Base-by-base conservation (phyloP, 2,113 vertebrate genomes). In the Garra rufa region DNA sequence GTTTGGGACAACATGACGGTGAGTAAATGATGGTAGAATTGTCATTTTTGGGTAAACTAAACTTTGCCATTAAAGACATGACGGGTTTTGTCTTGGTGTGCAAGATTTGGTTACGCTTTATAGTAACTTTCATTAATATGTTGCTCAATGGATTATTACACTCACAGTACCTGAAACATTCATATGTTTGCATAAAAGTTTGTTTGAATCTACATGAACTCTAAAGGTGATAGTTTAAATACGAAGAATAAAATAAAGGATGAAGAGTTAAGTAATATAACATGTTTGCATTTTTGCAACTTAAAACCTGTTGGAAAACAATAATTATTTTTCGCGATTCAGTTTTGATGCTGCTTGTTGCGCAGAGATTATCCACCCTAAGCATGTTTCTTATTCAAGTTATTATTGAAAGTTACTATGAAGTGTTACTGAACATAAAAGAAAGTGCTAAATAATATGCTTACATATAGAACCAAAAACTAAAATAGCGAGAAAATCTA, bases 391-490 rank as follows among this genome's bases (percentile, higher is more conserved):
- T 43, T 78, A 46, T 28, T 61, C 1, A 30, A 28, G 4, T 28
- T 67, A 8, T 80, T 48, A 14, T 44, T 67, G n/a, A 21, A 67
- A 67, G 78, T 67, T 67, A 48, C 48, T 80, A 67, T 67, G 48
- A 80, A 80, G 61, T 80, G 77, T 80, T 30, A 34, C 59, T 24
- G 6, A 50, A 48, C 1, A 44, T 21, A 8, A 30, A n/a, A 67
- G 28, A 67, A 61, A 61, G 24, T 65, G 77, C 57, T 43, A 28
- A 63, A 63, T 63, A 61, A 44, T 78, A 80, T 80, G 13, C 59
- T 67, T 34, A 38, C 44, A 8, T 69, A 38, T 48, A 69, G 63
- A 81, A 81, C 61, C 61, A 69, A 81, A 81, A 81, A 65, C 52
- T 2, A 61, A 41, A 50, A 70, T 80, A 50, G 17, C 15, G 6